Conservation (phyloP, 2,113 vertebrate species). For the Proterorhinus semilunaris region DNA sequence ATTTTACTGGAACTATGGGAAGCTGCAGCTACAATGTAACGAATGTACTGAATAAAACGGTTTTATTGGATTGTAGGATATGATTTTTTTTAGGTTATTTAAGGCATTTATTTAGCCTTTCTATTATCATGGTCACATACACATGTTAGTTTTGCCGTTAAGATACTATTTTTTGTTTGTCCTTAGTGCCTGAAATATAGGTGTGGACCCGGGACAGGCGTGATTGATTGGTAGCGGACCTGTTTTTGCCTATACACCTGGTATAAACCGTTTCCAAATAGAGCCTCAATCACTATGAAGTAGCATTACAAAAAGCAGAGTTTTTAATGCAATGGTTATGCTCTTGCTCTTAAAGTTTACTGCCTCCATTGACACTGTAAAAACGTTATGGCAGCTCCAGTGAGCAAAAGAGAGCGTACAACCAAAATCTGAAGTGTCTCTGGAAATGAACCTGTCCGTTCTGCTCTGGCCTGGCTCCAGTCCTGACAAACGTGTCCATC, state of each 20-base stretch:
- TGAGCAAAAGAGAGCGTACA: neutral
- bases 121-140: neutral
- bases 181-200: neutral
- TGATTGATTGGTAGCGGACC: too few relatives aligned
- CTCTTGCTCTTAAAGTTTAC: conserved; percentile 3
- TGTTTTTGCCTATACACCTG: too few relatives aligned
- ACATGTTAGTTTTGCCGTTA: neutral
- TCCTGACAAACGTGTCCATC: conserved; percentile 6
- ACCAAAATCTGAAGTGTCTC: neutral
- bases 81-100: neutral
- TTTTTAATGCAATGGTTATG: conserved; percentile 1
- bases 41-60: neutral
- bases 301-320: neutral
- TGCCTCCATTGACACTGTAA: neutral
- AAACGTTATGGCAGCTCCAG: conserved; percentile 2
- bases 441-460: neutral
- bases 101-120: neutral
- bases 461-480: neutral
- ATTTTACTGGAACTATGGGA: neutral
- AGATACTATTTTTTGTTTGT: neutral
- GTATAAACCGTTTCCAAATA: too few relatives aligned
- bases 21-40: neutral
- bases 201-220: too few relatives aligned
- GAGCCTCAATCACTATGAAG: neutral
- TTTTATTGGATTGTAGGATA: neutral